Evolutionary conservation across 2,113 vertebrate species (phyloP).

Genomic region (Numenius arquata): DNA sequence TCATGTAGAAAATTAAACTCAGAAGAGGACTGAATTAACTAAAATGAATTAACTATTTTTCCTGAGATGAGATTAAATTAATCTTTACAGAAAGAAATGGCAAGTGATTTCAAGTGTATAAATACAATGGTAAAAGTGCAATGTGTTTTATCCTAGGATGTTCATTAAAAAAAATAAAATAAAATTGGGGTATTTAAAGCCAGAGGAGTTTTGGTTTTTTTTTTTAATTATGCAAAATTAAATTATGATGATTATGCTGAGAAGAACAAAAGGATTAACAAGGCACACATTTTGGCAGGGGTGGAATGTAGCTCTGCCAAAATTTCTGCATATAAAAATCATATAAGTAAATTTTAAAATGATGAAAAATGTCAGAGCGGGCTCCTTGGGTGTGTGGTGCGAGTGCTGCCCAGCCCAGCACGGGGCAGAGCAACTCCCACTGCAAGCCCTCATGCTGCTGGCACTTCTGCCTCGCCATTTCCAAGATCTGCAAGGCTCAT

Average conservation of each 20-base stretch:
- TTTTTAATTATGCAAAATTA: not conserved
- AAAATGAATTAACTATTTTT: not conserved
- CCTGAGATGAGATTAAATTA: not conserved
- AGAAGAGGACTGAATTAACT: not conserved
- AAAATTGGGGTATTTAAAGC: not conserved
- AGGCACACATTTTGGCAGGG: not conserved
- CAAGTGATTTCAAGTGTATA: not conserved
- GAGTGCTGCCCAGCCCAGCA: rapidly evolving
- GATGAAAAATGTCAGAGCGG: rapidly evolving
- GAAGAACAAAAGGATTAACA: not conserved
- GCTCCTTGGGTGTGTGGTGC: rapidly evolving
- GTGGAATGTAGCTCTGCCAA: not conserved
- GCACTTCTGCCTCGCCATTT: not conserved
- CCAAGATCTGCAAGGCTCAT: not conserved
- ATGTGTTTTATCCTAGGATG: not conserved
- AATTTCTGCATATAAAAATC: not conserved
- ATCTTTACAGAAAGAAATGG: not conserved
- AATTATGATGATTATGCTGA: not conserved
- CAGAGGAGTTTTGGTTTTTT: rapidly evolving
- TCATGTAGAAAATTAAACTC: not conserved
- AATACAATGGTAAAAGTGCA: not conserved
- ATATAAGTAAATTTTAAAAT: not conserved
- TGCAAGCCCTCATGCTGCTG: not conserved
- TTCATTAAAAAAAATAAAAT: not conserved
- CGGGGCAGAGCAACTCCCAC: not conserved